A percentile compares a stretch with the other conserved stretches of the same genome.
Evolutionary conservation across 2,888 invertebrate species (phyloP).

Genomic region (Drosophila rellima): DNA sequence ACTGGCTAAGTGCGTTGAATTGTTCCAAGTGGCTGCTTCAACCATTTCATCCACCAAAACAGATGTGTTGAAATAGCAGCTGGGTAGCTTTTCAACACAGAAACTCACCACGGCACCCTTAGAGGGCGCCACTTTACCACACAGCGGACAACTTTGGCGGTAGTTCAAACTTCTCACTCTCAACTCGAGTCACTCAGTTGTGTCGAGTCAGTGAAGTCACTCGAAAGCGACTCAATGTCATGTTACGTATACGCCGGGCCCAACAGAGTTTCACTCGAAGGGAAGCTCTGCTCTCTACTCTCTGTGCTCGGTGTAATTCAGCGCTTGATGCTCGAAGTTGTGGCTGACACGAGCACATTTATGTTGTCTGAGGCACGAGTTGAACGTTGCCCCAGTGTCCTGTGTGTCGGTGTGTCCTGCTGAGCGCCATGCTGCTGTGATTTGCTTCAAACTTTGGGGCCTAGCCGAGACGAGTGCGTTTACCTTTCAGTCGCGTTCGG

Average conservation of each 20-base stretch:
- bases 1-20: slow-evolving; percentile 18
- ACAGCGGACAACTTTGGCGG: slow-evolving; percentile 37
- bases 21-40: slow-evolving; percentile 40
- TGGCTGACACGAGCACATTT: slow-evolving; percentile 40
- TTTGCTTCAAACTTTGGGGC: slow-evolving; percentile 60
- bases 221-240: neutral
- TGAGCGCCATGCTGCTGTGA: slow-evolving; percentile 64
- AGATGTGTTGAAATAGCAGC: slow-evolving; percentile 27
- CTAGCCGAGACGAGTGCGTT: slow-evolving; percentile 81
- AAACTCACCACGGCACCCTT: slow-evolving; percentile 38
- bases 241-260: slow-evolving; percentile 42
- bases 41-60: slow-evolving; percentile 28
- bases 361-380: slow-evolving; percentile 68
- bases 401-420: slow-evolving; percentile 24
- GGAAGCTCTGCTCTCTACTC: neutral
- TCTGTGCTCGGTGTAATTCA: slow-evolving; percentile 29
- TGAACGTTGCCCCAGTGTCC: slow-evolving; percentile 15
- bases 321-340: slow-evolving; percentile 31
- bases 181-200: slow-evolving; percentile 12
- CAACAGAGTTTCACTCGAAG: slow-evolving; percentile 32
- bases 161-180: slow-evolving; percentile 5
- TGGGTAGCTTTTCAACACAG: slow-evolving; percentile 61
- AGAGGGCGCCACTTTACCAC: slow-evolving; percentile 54
- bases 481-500: slow-evolving; percentile 85
- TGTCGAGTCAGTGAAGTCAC: no score